Evolutionary conservation across 2,888 invertebrate species (phyloP), one percentile per base, ranked within the genome.

Genomic region (Papilio protenor): DNA sequence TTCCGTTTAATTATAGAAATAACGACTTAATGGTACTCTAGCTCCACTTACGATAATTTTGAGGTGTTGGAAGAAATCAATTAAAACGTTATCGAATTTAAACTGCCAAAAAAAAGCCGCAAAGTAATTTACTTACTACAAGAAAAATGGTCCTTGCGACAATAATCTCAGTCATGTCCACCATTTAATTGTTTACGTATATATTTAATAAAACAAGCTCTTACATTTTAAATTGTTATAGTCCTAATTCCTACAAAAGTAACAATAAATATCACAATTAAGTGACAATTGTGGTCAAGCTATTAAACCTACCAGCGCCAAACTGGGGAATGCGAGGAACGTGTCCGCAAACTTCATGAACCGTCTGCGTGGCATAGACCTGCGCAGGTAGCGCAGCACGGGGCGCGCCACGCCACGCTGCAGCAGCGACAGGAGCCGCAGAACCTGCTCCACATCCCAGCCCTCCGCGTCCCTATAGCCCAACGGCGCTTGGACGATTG

Each of bases 381-480:
- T 82, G 0, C 87, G 81, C 33, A 88, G 71, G 5, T 82, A 80
- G 0, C 61, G 71, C 1, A 84, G 79, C 3, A 87, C 86, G 0
- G 87, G 85, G 0, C 70, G 79, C 2, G 88, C 76, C 75, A 86
- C 84, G 78, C 86, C 87, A 47, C 81, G 80, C 5, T 83, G 81
- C 45, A 93, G 82, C 6, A 91, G 85, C 0, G 79, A 79, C 8
- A 92, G 79, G 12, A 92, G 84, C 0, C 86, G 89, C 5, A 86
- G 1, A 21, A 91, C 92, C 0, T 91, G 87, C 0, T 83, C 79
- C 27, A 80, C 83, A 79, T 89, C 82, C 92, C 92, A 92, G 0
- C 73, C 77, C 0, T 73, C 14, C 0, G 90, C 86, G 83, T 92
- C 92, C 10, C 79, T 80, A 80, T 88, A 91, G 10, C 88, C 90